Evolutionary conservation across 2,888 invertebrate species (phyloP), one percentile per base, ranked within the genome.

Genomic region (Gryllus longicercus): DNA sequence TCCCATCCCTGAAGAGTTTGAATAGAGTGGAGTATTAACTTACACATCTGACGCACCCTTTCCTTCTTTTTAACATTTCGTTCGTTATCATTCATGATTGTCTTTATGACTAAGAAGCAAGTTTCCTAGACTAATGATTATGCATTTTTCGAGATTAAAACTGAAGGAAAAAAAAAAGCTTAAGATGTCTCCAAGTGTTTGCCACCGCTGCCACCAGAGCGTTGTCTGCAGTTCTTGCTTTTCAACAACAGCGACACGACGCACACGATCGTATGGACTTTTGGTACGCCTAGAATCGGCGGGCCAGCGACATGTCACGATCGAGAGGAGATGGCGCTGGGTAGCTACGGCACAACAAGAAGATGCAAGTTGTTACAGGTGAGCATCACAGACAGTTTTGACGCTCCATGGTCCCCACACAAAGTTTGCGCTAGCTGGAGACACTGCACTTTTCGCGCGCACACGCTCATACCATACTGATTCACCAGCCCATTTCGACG

Each of bases 231-330:
- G 78, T 80, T 80, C 80, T 80, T 49, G 50, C 49, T 50, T 23
- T 80, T 77, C 25, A 50, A 80, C 80, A 74, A 80, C 78, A 74
- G 50, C 80, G 50, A 77, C 76, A 77, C 74, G 78, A 80, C 80
- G 78, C 78, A 80, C 80, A 80, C 78, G 75, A 80, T 80, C 80
- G 80, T 78, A 38, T 80, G 77, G 38, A 25, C 25, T 77, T 77
- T 49, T 38, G 50, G 77, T 49, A 77, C 78, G 79, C 80, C 81
- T 82, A 82, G 82, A 82, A 82, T 78, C 82, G 79, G 79, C 83
- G 83, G 74, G 81, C 82, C 78, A 82, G 83, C 81, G 82, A 82
- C 82, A 82, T 78, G 82, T 83, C 83, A 80, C 83, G 83, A 79
- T 83, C 83, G 77, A 83, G 83, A 51, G 83, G 80, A 38, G 82